A percentile compares a stretch with the other conserved stretches of the same genome.
Evolutionary conservation across 2,888 invertebrate species (phyloP).

Genomic region (Perithous albicinctus): DNA sequence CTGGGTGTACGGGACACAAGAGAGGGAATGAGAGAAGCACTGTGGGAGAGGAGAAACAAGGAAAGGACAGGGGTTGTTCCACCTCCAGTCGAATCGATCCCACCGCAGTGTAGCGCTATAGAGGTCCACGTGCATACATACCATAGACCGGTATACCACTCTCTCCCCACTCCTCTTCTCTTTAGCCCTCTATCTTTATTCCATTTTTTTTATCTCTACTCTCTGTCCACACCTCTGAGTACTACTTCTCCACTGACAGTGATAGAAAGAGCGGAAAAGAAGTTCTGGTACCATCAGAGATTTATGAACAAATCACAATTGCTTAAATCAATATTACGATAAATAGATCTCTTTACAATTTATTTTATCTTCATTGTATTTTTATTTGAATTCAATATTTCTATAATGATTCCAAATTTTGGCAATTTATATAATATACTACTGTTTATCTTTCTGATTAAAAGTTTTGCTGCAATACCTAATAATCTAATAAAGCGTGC

Average conservation of each 20-base stretch:
- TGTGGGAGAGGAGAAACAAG: conserved; percentile 31
- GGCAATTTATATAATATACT: too few relatives aligned
- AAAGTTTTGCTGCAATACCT: too few relatives aligned
- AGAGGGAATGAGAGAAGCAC: not conserved
- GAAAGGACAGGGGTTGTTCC: conserved; percentile 66
- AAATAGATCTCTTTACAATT: not conserved
- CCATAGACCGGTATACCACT: conserved; percentile 31
- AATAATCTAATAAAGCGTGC: not conserved
- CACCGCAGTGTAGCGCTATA: conserved; percentile 81
- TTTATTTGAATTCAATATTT: too few relatives aligned
- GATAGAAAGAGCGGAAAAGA: not conserved
- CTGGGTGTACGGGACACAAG: conserved; percentile 15
- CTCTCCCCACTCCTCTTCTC: not conserved
- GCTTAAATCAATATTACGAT: not conserved
- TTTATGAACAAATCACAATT: not conserved
- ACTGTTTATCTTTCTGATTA: too few relatives aligned
- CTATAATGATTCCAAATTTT: too few relatives aligned
- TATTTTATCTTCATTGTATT: too few relatives aligned
- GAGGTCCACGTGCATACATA: conserved; percentile 79
- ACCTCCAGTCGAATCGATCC: conserved; percentile 83
- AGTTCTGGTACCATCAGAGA: not conserved
- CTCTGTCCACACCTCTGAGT: conserved; percentile 5
- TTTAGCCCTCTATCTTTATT: conserved; percentile 12
- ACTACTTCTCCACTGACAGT: not conserved
- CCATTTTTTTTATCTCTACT: too few relatives aligned